Base-by-base conservation (phyloP, 2,888 invertebrate species). In the Hymenopus coronatus region DNA sequence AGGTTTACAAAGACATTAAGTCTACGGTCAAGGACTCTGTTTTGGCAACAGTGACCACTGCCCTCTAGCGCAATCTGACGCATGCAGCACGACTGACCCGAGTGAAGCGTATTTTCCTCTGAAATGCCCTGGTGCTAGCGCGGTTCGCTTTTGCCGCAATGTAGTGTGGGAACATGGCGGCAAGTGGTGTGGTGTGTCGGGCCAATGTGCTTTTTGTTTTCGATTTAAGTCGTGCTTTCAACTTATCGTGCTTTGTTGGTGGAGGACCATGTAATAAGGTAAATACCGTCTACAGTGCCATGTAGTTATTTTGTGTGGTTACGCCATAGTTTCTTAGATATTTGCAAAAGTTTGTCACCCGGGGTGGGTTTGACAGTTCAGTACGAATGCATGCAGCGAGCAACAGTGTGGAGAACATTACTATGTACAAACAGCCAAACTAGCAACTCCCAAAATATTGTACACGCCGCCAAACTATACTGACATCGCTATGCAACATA, bases 211-310 rank as follows among this genome's bases (percentile, higher is more conserved):
- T 90, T 83, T 90, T 90, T 88, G 90, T 90, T 81, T 89, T 90
- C 88, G 90, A 90, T 90, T 88, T 90, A 88, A 90, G 90, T 88
- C 90, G 90, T 89, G 90, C 89, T 88, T 90, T 90, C 88, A 90
- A 88, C 82, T 89, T 90, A 88, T 89, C 90, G 89, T 90, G 89
- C 86, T 89, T 90, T 87, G 88, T 88, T 87, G 90, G 90, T 86
- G 90, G 89, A 88, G 89, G 90, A 88, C 90, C 90, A 84, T 90
- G 90, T 82, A 90, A 90, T 90, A 90, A 90, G 90, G 90, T 90
- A 90, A 88, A 89, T 20, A 83, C 84, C 33, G 30, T 28, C 46
- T 20, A 27, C 82, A 8, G 14, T 20, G 28, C 25, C 6, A 33
- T 82, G 33, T 33, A 28, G 81, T 87, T 20, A 12, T 82, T 87